phyloP scores from a whole-genome alignment of 2,113 vertebrate species.

The Abramis brama region DNA sequence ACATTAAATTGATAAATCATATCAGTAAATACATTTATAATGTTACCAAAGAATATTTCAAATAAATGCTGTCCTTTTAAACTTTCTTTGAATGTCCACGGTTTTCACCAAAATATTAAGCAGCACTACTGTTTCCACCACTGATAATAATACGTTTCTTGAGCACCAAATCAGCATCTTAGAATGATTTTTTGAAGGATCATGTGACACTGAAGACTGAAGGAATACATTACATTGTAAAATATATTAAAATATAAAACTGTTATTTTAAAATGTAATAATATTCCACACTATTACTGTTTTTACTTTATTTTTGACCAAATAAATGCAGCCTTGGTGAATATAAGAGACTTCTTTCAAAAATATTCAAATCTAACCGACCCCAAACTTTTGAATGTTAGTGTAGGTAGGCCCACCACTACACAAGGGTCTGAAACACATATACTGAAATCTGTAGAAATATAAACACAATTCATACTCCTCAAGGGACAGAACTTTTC shows the following conservation, averaged over 20 bases:
- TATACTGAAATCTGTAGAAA: background rate
- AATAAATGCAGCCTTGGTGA: too few relatives aligned
- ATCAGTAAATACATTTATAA: too few relatives aligned
- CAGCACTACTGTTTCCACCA: too few relatives aligned
- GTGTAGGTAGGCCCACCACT: background rate
- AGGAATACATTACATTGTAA: too few relatives aligned
- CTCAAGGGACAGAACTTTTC: conserved; percentile 7
- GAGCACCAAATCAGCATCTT: background rate
- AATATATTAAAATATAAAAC: too few relatives aligned
- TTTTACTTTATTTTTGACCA: too few relatives aligned
- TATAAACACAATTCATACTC: background rate
- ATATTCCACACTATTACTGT: too few relatives aligned
- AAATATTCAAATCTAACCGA: background rate
- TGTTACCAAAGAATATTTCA: background rate
- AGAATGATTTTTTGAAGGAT: too few relatives aligned
- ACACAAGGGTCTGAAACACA: background rate
- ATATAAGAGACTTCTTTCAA: too few relatives aligned
- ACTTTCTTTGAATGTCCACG: background rate
- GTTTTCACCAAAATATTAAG: background rate
- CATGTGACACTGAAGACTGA: too few relatives aligned
- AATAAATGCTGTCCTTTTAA: background rate
- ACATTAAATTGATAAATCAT: too few relatives aligned
- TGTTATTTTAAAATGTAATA: too few relatives aligned
- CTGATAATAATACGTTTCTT: background rate
- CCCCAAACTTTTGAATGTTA: background rate